phyloP scores from a whole-genome alignment of 1,140 invertebrate species.

The Ostrea denselamellosa region DNA sequence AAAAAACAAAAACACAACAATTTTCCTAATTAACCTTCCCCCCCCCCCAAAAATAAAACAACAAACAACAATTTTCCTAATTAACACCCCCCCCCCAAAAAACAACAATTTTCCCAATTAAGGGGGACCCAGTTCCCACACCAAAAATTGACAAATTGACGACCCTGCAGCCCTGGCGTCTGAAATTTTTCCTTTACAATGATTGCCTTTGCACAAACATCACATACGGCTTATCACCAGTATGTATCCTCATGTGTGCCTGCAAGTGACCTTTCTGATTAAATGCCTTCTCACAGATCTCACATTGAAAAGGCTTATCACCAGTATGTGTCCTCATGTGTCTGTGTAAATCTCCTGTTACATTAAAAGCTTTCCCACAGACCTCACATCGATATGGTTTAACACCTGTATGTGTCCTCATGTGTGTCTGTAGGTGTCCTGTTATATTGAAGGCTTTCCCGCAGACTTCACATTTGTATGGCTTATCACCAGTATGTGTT shows the following conservation, averaged over 20 bases:
- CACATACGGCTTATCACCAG: not conserved
- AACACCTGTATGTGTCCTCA: not conserved
- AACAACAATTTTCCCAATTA: too few species aligned
- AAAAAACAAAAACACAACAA: too few species aligned
- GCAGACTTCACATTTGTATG: not conserved
- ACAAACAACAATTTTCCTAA: too few species aligned
- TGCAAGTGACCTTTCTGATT: not conserved
- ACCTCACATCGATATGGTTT: not conserved
- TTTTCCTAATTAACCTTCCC: too few species aligned
- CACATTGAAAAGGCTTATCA: not conserved
- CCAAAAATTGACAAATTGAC: too few species aligned
- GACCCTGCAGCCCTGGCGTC: too few species aligned
- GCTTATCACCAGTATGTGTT: not conserved
- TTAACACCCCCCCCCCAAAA: too few species aligned
- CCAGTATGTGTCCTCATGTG: conserved; percentile 3
- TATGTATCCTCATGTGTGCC: not conserved
- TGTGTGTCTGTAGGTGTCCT: not conserved
- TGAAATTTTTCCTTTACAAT: not conserved
- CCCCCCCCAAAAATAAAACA: too few species aligned
- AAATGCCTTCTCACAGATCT: not conserved
- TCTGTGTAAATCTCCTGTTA: not conserved
- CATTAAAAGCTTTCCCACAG: not conserved
- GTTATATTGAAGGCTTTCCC: not conserved
- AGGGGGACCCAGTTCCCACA: too few species aligned
- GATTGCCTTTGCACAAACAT: not conserved